phyloP scores from a whole-genome alignment of 2,113 vertebrate genomes.

The Ifrita kowaldi region DNA sequence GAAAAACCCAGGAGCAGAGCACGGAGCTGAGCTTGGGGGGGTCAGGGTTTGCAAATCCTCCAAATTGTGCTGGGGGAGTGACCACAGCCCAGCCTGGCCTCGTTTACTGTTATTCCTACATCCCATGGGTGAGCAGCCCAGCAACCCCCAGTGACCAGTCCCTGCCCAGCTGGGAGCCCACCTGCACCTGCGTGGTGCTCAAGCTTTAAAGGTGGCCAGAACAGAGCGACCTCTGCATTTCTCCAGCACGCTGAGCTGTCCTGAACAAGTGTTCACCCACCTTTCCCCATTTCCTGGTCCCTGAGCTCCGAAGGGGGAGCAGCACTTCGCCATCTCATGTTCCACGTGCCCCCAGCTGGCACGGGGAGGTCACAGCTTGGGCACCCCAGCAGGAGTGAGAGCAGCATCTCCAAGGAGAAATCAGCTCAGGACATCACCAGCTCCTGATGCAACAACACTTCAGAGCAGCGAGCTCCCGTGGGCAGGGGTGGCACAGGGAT shows the following conservation, averaged over 20 bases:
- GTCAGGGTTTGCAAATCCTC: neutral
- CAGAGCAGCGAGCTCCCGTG: accelerated
- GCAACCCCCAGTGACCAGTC: neutral
- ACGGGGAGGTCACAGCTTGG: neutral
- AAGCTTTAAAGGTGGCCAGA: neutral
- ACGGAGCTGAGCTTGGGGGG: neutral
- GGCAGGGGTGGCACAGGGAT: neutral
- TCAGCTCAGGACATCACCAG: neutral
- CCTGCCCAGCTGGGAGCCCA: neutral
- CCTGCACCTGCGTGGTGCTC: neutral
- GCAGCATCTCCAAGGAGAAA: neutral
- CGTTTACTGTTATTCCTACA: accelerated
- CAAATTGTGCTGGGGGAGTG: neutral
- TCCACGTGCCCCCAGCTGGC: accelerated
- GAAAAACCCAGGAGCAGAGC: neutral
- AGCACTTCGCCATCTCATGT: neutral
- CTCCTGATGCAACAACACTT: neutral
- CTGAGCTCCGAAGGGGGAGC: neutral
- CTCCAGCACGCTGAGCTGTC: neutral
- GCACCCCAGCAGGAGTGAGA: neutral
- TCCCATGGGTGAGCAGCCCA: neutral
- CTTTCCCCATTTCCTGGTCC: neutral
- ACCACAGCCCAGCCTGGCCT: neutral
- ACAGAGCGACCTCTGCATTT: neutral
- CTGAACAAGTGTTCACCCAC: accelerated